Evolutionary conservation across 2,113 vertebrate genomes (phyloP), one percentile per base, ranked within the genome.

Genomic region (Halcyon senegalensis): DNA sequence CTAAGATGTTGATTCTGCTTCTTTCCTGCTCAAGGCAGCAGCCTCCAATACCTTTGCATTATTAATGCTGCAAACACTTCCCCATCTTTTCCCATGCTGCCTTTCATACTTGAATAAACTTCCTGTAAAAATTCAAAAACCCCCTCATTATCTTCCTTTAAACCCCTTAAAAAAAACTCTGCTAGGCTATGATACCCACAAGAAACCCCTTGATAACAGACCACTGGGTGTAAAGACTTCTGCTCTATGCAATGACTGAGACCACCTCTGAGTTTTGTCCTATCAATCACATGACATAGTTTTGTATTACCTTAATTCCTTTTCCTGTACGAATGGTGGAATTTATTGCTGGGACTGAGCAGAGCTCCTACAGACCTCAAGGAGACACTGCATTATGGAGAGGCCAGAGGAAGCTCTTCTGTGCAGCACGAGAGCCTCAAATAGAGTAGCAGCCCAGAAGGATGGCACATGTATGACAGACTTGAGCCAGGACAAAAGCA

Each of bases 381-480:
- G 64, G 60, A 78, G 72, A 58, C 6, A 9, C 23, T 74, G 28
- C 7, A 4, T 33, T 64, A 9, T 1, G 14, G 50, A 77, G 14
- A 90, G 20, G 33, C 51, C 48, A 35, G 41, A 50, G 46, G 44
- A 33, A 78, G 4, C 39, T 77, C 39, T 58, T 21, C 20, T 64
- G 83, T 64, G 79, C 46, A 70, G 39, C 17, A 33, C 0, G 3
- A 78, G 33, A 86, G 14, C 51, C 73, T 53, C 68, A 81, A 86
- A 11, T 16, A 80, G 44, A 79, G 53, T 8, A 15, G 44, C 81
- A 91, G 30, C 68, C 67, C 68, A 20, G 75, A 91, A 70, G 72
- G 35, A 75, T 60, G 64, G 51, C 3, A 0, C 0, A 0, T 10
- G 16, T 23, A 11, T 0, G 0, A 16, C 60, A 81, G 35, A 20